Evolutionary conservation across 1,140 invertebrate genomes (phyloP).

Genomic region (Drosophila punjabiensis): DNA sequence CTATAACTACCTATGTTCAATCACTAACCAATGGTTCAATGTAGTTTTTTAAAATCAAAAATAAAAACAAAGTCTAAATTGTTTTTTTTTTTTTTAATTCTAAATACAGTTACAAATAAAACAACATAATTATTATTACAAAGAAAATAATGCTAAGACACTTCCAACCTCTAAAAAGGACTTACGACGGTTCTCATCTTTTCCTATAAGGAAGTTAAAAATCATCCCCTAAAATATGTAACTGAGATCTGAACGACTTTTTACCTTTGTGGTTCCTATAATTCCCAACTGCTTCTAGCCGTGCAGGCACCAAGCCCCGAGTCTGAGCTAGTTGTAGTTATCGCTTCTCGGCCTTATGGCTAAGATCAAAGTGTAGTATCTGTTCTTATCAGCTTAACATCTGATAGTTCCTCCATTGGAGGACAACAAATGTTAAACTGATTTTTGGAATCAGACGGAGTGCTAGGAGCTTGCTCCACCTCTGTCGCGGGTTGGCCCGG

Average conservation of each 20-base stretch:
- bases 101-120: too few relatives aligned
- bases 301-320: too few relatives aligned
- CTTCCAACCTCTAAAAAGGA: background rate
- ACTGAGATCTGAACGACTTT: background rate
- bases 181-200: too few relatives aligned
- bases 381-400: constrained; percentile 88
- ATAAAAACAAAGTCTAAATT: too few relatives aligned
- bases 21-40: too few relatives aligned
- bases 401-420: background rate
- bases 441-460: constrained; percentile 65
- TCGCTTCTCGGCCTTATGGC: constrained; percentile 86
- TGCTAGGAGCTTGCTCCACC: constrained; percentile 57
- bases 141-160: background rate
- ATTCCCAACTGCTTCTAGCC: too few relatives aligned
- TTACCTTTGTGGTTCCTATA: background rate
- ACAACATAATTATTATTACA: background rate
- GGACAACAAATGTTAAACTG: background rate
- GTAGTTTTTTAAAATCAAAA: background rate
- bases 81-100: too few relatives aligned
- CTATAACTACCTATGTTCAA: too few relatives aligned
- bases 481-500: constrained; percentile 58
- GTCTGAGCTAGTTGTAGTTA: constrained; percentile 9
- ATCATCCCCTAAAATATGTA: constrained; percentile 6
- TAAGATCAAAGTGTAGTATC: constrained; percentile 87
- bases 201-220: background rate